Base-by-base conservation (phyloP, 2,888 invertebrate genomes). In the Cheilosia vernalis region DNA sequence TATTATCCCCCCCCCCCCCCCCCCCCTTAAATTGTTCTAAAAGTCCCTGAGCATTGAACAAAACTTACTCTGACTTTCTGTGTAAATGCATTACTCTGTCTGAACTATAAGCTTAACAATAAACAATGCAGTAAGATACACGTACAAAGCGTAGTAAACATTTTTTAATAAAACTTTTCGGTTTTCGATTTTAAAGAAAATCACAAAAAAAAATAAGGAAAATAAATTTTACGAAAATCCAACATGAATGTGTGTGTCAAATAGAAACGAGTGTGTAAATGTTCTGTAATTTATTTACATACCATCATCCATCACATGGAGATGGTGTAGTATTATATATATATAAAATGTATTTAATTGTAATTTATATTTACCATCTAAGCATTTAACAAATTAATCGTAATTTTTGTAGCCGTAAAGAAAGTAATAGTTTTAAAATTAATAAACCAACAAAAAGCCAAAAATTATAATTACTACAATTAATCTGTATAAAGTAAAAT, bases 351-450 rank as follows among this genome's bases (percentile, higher is more conserved):
- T 84, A 84, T 58, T 63, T 44, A 58, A 69, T 53, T 74, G 51
- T 58, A 73, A 64, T 79, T 79, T 61, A 66, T 67, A 79, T 73
- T 60, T 79, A 83, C 15, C 47, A 10, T 66, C 9, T 84, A 84
- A 69, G 69, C 56, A 69, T 80, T 69, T 64, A 80, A 74, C 58
- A 69, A 70, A 80, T 69, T 84, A 64, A 44, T 80, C 58, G 42
- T 84, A 80, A 69, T 19, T 66, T 78, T 80, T 74, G 58, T 76
- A 84, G 84, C 55, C 80, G 69, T 80, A 9, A 53, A 37, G 24
- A 17, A 40, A 51, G 15, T 17, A 72, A 5, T 64, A 64, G 19
- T 73, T 56, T 40, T 74, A 63, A 76, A 61, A 61, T 15, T 24
- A 10, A 40, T 9, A 66, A 55, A 64, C 19, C 30, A 63, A 44